Evolutionary conservation across 2,888 invertebrate genomes (phyloP).

Genomic region (Candidula unifasciata): DNA sequence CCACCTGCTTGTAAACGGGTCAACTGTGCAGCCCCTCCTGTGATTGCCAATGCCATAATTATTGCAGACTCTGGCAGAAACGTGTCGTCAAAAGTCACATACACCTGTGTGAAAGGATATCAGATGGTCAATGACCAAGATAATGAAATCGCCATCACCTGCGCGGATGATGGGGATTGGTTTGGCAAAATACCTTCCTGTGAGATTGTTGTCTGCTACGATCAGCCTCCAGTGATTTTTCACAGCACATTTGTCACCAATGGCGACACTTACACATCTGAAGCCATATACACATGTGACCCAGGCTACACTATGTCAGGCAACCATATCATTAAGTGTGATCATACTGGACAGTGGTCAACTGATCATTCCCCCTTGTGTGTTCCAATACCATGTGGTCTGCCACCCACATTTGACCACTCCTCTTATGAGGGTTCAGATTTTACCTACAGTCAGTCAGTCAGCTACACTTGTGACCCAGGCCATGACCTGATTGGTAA

Average conservation of each 20-base stretch:
- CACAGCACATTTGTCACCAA: neutral
- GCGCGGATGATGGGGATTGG: slow-evolving; percentile 62
- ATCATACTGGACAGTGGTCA: slow-evolving; percentile 48
- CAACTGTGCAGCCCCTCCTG: slow-evolving; percentile 37
- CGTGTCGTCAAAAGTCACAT: slow-evolving; percentile 27
- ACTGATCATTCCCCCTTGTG: slow-evolving; percentile 36
- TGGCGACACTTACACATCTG: slow-evolving; percentile 37
- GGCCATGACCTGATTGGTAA: slow-evolving; percentile 62
- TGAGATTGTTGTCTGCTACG: slow-evolving; percentile 58
- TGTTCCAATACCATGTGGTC: slow-evolving; percentile 53
- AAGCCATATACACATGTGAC: slow-evolving; percentile 48
- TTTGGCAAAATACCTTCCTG: slow-evolving; percentile 61
- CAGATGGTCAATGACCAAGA: slow-evolving; percentile 30
- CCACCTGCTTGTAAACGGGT: slow-evolving; percentile 66
- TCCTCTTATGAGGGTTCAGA: slow-evolving; percentile 53
- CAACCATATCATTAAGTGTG: slow-evolving; percentile 22
- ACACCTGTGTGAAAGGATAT: slow-evolving; percentile 43
- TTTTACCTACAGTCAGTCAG: slow-evolving; percentile 61
- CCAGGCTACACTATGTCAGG: slow-evolving; percentile 43
- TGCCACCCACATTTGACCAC: neutral
- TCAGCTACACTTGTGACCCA: slow-evolving; percentile 67
- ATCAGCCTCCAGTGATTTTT: slow-evolving; percentile 31
- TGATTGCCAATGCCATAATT: slow-evolving; percentile 31
- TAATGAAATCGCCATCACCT: slow-evolving; percentile 50
- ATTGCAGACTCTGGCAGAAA: slow-evolving; percentile 25